Conservation (phyloP, 2,888 invertebrate species). For the Mythimna loreyi region DNA sequence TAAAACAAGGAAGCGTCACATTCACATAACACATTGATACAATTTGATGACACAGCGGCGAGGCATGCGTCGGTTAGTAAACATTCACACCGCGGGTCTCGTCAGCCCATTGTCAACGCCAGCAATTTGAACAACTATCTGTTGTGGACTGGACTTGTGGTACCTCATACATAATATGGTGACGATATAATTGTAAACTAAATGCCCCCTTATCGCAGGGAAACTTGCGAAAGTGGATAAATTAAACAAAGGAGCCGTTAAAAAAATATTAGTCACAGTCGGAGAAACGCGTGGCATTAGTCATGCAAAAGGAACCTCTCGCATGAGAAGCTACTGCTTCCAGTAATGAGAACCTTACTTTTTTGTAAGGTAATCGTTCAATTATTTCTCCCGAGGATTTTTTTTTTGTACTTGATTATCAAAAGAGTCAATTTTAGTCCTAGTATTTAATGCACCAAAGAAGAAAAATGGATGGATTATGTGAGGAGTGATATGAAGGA, state of each 20-base stretch:
- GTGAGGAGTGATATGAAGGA: too few species aligned
- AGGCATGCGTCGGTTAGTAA: conserved; percentile 53
- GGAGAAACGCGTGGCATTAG: conserved; percentile 23
- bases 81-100: conserved; percentile 45
- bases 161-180: neutral
- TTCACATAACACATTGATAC: conserved; percentile 18
- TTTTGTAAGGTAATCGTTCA: too few species aligned
- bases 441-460: too few species aligned
- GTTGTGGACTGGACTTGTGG: too few species aligned
- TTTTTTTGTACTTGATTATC: too few species aligned
- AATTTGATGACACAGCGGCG: conserved; percentile 47
- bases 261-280: conserved; percentile 15
- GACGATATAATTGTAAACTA: neutral
- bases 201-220: conserved; percentile 2
- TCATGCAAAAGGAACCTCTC: neutral
- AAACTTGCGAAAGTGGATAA: neutral
- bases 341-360: too few species aligned
- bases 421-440: too few species aligned
- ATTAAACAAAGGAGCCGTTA: conserved; percentile 17
- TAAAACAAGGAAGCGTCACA: conserved; percentile 28
- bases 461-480: too few species aligned
- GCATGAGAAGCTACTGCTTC: too few species aligned
- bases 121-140: conserved; percentile 43
- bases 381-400: too few species aligned
- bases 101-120: conserved; percentile 43